phyloP scores from a whole-genome alignment of 2,888 invertebrate species.

The Phytoseiulus persimilis region DNA sequence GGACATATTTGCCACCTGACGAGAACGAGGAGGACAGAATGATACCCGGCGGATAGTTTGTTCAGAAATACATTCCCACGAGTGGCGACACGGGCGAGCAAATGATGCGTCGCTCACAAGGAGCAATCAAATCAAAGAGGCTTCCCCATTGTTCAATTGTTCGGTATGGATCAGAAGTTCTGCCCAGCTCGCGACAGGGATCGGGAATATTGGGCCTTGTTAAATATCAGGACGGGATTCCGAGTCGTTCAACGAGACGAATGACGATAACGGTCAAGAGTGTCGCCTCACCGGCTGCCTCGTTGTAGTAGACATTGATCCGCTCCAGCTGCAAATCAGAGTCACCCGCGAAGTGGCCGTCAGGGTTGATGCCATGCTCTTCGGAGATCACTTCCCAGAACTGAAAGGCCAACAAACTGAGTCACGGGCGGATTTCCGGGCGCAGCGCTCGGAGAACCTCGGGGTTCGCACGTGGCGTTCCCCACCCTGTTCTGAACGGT shows the following conservation, averaged over 20 bases:
- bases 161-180: background rate
- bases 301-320: constrained; percentile 54
- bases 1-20: constrained; percentile 79
- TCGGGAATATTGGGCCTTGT: no score
- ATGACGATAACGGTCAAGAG: constrained; percentile 9
- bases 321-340: constrained; percentile 53
- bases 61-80: background rate
- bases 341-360: constrained; percentile 52
- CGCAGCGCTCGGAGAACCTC: background rate
- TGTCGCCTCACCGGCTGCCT: constrained; percentile 50
- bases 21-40: background rate
- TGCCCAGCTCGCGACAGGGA: no score
- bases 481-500: no score
- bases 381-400: constrained; percentile 52
- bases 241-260: background rate
- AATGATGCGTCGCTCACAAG: background rate
- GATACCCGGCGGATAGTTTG: background rate
- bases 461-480: no score
- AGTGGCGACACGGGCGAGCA: no score
- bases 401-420: constrained; percentile 53
- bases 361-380: constrained; percentile 52
- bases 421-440: no score
- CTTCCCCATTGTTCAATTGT: background rate
- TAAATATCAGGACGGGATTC: background rate
- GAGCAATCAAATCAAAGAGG: background rate